Conservation (phyloP, 1,140 invertebrate species). For the Dolichoris vasculosae region DNA sequence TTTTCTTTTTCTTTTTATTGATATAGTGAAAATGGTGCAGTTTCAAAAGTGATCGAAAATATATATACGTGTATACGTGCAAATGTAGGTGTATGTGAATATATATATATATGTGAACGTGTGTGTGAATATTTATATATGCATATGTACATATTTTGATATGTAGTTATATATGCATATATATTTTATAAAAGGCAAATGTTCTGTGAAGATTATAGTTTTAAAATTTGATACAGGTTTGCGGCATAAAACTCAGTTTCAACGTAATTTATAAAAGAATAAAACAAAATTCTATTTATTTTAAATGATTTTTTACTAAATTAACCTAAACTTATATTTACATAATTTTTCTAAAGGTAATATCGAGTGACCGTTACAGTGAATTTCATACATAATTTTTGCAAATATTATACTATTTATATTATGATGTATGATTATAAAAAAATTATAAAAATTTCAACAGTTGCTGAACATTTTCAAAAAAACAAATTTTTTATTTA, state of each 20-base stretch:
- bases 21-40: too few species aligned
- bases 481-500: too few species aligned
- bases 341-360: neutral
- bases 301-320: neutral
- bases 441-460: too few species aligned
- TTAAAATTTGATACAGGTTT: neutral
- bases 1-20: too few species aligned
- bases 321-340: neutral
- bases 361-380: too few species aligned
- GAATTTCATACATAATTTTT: too few species aligned
- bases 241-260: neutral
- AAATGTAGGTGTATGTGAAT: too few species aligned
- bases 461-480: too few species aligned
- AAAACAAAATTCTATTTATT: neutral
- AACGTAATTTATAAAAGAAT: neutral
- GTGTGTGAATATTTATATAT: neutral
- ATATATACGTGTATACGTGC: neutral
- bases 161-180: too few species aligned
- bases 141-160: neutral
- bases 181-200: neutral
- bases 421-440: too few species aligned
- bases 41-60: slow-evolving; percentile 4
- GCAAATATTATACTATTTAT: too few species aligned
- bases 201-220: neutral
- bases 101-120: neutral